phyloP scores from a whole-genome alignment of 2,888 invertebrate genomes.

The Eupithecia tripunctaria region DNA sequence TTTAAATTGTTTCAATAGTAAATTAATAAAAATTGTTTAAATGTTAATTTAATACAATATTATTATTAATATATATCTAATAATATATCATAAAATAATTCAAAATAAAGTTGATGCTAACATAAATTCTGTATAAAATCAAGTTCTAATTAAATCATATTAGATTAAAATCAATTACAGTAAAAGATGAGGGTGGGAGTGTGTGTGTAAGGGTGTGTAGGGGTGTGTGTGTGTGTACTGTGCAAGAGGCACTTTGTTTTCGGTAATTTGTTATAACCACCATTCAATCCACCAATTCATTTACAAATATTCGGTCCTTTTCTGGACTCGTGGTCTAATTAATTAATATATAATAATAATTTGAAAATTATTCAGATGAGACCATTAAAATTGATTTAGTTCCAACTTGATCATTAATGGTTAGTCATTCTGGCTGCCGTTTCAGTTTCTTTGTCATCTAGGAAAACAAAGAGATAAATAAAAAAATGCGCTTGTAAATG shows the following conservation, averaged over 20 bases:
- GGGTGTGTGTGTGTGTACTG: no score
- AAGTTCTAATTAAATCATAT: no score
- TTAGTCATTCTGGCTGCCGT: neutral
- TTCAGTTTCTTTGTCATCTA: neutral
- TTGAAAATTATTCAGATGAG: neutral
- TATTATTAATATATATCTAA: no score
- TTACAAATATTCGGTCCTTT: conserved; percentile 6
- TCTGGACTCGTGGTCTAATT: neutral
- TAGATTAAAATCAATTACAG: no score
- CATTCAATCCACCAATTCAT: conserved; percentile 6
- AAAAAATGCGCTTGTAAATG: neutral
- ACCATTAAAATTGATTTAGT: neutral
- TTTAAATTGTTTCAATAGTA: no score
- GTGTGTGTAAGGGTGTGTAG: no score
- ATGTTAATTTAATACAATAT: no score
- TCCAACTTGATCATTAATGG: neutral
- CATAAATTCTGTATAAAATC: no score
- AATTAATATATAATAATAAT: neutral
- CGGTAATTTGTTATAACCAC: conserved; percentile 28
- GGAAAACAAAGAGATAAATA: neutral
- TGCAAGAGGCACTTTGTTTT: conserved; percentile 31
- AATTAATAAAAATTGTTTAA: no score
- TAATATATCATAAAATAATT: no score
- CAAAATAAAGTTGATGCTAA: no score
- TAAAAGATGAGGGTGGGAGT: no score